Evolutionary conservation across 2,113 vertebrate genomes (phyloP), one percentile per base, ranked within the genome.

Genomic region (Astur gentilis): DNA sequence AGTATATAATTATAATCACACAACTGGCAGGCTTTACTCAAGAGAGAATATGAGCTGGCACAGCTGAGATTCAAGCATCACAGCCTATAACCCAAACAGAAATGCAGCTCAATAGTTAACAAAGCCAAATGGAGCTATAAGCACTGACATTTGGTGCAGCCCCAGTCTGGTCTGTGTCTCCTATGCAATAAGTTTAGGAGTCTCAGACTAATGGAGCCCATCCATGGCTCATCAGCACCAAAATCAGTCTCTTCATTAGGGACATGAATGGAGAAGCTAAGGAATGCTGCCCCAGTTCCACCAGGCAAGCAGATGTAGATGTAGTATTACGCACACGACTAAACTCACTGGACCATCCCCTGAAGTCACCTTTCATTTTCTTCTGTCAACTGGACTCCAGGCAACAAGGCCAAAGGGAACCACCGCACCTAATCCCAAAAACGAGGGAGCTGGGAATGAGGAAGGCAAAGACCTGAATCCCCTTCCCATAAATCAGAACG

Each of bases 1-100:
- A 90, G 79, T 78, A 52, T 64, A 84, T 92, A 90, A 96, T 94
- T 97, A 95, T 90, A 89, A 96, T 94, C 93, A 96, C 67, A 80
- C 67, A 92, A 97, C 83, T 90, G 94, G 92, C 90, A 96, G 67
- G 34, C 76, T 93, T 92, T 90, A 83, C 76, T 93, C 84, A 85
- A 61, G 82, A 91, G 81, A 83, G 54, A 73, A 85, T 92, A 90
- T 0, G 26, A 91, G 58, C 81, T 89, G 87, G 84, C 36, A 8
- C 2, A 15, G 83, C 65, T 47, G 32, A 93, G 66, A 85, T 85
- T 72, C 38, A 88, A 90, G 60, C 45, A 83, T 16, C 52, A 38
- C 62, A 73, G 78, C 66, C 84, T 58, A 57, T 58, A 94, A 88
- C 84, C 70, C 87, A 83, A 90, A 87, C 0, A 89, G 85, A 90